Evolutionary conservation across 35 echinoderm and acorn worm species (phyloP).

Genomic region (Lytechinus variegatus): DNA sequence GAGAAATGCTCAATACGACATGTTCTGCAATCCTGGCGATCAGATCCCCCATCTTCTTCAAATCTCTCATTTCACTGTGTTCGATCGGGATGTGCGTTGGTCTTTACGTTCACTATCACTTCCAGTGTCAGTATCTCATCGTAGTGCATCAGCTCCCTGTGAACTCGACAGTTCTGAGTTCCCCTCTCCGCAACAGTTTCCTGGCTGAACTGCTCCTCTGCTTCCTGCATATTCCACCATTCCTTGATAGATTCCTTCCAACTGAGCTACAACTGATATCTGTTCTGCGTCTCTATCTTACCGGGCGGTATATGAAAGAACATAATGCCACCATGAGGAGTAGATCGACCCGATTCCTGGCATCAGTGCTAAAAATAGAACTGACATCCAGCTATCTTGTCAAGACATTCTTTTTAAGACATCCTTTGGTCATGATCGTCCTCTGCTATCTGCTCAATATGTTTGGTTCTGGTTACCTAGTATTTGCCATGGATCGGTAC

Average conservation of each 20-base stretch:
- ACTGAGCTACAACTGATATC: neutral
- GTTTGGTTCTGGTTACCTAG: too few relatives aligned
- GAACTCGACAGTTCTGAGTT: neutral
- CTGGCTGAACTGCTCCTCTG: neutral
- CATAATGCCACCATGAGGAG: slow-evolving; percentile 3
- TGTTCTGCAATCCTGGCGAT: neutral
- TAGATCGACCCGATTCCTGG: neutral
- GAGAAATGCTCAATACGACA: neutral
- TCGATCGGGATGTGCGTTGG: neutral
- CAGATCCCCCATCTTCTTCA: neutral
- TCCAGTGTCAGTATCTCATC: neutral
- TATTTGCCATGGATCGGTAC: too few relatives aligned
- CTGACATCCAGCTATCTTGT: too few relatives aligned
- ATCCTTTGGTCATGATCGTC: too few relatives aligned
- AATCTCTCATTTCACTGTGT: neutral
- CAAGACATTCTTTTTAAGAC: too few relatives aligned
- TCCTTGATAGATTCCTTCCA: neutral
- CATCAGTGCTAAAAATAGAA: too few relatives aligned
- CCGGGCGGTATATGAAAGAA: neutral
- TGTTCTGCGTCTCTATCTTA: neutral
- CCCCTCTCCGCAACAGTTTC: neutral
- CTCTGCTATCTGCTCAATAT: too few relatives aligned
- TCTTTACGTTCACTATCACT: neutral
- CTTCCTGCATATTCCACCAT: neutral
- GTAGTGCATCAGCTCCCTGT: neutral